Evolutionary conservation across 2,888 invertebrate genomes (phyloP).

Genomic region (Oxystoma pomonae): DNA sequence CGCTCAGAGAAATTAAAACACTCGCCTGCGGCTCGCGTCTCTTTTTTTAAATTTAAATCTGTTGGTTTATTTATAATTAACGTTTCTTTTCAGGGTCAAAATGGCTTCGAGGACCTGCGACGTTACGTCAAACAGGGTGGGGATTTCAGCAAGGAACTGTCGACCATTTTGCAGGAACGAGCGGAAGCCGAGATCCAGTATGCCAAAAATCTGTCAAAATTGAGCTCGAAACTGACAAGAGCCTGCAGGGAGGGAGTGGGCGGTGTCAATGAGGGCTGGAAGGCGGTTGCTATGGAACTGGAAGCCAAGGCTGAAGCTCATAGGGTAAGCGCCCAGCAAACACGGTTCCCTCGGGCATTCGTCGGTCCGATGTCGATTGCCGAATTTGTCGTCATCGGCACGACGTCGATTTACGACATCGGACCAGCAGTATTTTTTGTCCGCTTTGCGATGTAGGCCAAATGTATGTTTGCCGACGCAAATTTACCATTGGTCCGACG

Average conservation of each 20-base stretch:
- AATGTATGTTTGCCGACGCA: no score
- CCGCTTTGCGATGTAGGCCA: no score
- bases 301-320: conserved; percentile 89
- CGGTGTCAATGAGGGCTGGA: conserved; percentile 86
- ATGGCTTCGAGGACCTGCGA: conserved; percentile 89
- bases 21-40: no score
- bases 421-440: no score
- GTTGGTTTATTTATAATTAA: background rate
- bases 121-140: conserved; percentile 92
- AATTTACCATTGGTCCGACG: no score
- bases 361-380: no score
- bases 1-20: no score
- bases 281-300: conserved; percentile 86
- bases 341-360: no score
- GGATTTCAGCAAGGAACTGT: conserved; percentile 90
- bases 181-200: conserved; percentile 88
- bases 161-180: conserved; percentile 86
- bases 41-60: no score
- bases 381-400: no score
- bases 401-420: no score
- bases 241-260: conserved; percentile 75
- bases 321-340: no score
- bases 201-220: conserved; percentile 84
- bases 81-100: conserved; percentile 70
- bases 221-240: conserved; percentile 80